Conservation (phyloP, 2,888 invertebrate genomes). For the Keiferia lycopersicella region DNA sequence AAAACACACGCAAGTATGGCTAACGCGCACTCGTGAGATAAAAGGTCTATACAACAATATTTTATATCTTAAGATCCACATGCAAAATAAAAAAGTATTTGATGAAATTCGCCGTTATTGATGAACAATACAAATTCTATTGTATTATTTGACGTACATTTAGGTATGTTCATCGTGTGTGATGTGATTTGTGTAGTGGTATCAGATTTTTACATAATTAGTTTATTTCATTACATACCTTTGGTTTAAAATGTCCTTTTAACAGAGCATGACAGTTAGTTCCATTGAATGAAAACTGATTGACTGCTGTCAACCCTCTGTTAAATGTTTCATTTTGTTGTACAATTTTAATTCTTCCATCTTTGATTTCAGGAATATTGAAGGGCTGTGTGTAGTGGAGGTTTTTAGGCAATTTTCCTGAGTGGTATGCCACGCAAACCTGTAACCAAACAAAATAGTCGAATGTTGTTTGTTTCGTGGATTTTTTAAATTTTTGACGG, state of each 20-base stretch:
- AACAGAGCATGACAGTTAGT: constrained; percentile 53
- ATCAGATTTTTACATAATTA: neutral
- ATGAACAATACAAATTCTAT: too few relatives aligned
- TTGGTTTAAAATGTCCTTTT: constrained; percentile 55
- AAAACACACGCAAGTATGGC: too few relatives aligned
- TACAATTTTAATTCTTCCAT: constrained; percentile 47
- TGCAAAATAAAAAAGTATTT: too few relatives aligned
- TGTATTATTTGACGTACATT: too few relatives aligned
- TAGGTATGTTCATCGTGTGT: too few relatives aligned
- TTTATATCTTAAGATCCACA: too few relatives aligned
- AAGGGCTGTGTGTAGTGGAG: constrained; percentile 48
- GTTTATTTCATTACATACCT: constrained; percentile 40
- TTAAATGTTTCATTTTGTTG: constrained; percentile 45
- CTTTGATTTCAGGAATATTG: constrained; percentile 41
- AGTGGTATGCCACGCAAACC: constrained; percentile 54
- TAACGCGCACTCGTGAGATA: too few relatives aligned
- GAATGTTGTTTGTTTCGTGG: too few relatives aligned
- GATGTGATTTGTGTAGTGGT: too few relatives aligned
- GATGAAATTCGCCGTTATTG: too few relatives aligned
- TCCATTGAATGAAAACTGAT: constrained; percentile 53
- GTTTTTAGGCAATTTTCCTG: constrained; percentile 50
- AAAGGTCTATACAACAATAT: too few relatives aligned
- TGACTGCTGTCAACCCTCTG: constrained; percentile 48
- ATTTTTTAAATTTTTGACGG: too few relatives aligned
- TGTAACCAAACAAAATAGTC: constrained; percentile 31